phyloP scores from a whole-genome alignment of 1,140 invertebrate genomes.

The Brachionus rubens region DNA sequence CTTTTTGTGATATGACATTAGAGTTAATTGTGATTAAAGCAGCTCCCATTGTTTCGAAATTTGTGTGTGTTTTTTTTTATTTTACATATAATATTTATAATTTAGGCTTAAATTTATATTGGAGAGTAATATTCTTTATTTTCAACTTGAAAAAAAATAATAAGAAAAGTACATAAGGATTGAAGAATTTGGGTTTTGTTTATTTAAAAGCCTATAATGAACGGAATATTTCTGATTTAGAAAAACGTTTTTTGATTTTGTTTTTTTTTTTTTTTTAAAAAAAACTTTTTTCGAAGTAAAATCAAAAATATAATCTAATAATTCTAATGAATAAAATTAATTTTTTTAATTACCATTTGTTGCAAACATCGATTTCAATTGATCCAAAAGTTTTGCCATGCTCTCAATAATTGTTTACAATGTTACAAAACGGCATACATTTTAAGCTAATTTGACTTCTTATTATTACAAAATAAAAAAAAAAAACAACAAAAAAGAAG shows the following conservation, averaged over 20 bases:
- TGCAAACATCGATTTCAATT: conserved; percentile 40
- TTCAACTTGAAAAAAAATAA: too few species aligned
- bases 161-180: too few species aligned
- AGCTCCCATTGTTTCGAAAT: conserved; percentile 11
- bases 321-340: conserved; percentile 17
- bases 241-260: too few species aligned
- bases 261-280: background rate
- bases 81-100: background rate
- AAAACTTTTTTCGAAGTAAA: background rate
- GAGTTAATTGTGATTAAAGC: conserved; percentile 26
- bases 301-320: background rate
- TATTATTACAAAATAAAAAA: conserved; percentile 6
- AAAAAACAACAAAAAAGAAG: background rate
- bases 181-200: too few species aligned
- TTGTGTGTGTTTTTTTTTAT: background rate
- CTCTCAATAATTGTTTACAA: background rate
- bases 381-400: conserved; percentile 36
- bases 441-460: conserved; percentile 4
- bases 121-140: too few species aligned
- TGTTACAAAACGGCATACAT: background rate
- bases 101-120: too few species aligned
- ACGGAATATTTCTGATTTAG: too few species aligned
- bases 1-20: conserved; percentile 16
- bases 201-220: too few species aligned
- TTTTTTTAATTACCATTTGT: conserved; percentile 41